phyloP scores from a whole-genome alignment of 1,140 invertebrate species.

The Trachelipus rathkii region DNA sequence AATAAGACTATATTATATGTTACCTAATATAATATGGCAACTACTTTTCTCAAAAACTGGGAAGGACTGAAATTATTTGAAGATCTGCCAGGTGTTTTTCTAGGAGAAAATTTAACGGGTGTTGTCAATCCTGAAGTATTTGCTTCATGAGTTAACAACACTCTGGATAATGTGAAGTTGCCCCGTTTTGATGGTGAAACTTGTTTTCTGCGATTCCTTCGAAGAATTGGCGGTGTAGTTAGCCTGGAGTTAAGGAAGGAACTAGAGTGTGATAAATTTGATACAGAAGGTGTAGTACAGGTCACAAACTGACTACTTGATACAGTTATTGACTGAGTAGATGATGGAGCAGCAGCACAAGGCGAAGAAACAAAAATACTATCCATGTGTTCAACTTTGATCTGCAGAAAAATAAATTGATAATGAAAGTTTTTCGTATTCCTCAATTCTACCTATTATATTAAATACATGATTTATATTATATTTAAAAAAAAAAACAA shows the following conservation, averaged over 20 bases:
- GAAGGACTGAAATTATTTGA: conserved; percentile 37
- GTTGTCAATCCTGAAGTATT: conserved; percentile 32
- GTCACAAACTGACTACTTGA: too few relatives aligned
- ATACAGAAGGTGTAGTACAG: background rate
- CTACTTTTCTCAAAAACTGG: conserved; percentile 76
- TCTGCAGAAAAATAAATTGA: background rate
- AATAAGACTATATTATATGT: too few relatives aligned
- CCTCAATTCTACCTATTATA: too few relatives aligned
- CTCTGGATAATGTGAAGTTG: conserved; percentile 21
- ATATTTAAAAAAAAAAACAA: too few relatives aligned
- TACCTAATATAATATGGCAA: too few relatives aligned
- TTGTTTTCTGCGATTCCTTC: conserved; percentile 50
- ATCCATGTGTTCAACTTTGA: background rate
- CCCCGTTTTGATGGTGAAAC: conserved; percentile 31
- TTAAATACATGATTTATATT: too few relatives aligned
- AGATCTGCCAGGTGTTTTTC: conserved; percentile 22
- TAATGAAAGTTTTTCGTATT: too few relatives aligned
- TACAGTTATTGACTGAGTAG: too few relatives aligned
- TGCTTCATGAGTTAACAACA: background rate
- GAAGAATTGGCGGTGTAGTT: conserved; percentile 59
- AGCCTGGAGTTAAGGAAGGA: conserved; percentile 44
- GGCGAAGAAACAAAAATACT: too few relatives aligned
- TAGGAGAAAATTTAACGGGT: conserved; percentile 36
- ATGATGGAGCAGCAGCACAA: too few relatives aligned
- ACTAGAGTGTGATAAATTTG: conserved; percentile 27